These are phyloP conservation scores for Bucorvus abyssinicus DNA, from an alignment of 2,797 vertebrate genomes.

Conservation along the genomic window DNA sequence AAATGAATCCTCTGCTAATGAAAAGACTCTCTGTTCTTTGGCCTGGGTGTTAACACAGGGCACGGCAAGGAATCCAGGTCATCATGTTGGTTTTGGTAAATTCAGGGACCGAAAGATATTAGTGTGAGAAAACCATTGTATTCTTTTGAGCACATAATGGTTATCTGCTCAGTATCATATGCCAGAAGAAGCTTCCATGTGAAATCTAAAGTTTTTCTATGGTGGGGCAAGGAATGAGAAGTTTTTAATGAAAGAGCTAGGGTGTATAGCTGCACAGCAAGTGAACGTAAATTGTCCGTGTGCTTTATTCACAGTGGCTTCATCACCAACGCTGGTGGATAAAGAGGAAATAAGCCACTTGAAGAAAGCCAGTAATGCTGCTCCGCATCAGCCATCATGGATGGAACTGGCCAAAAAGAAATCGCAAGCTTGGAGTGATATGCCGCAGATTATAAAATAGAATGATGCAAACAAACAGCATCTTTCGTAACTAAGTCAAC, in stretches of 20 bases:
- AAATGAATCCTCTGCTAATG: not conserved
- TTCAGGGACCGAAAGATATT: not conserved
- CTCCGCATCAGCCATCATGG: constrained; percentile 86
- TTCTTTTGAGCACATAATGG: not conserved
- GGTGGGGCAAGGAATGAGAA: not conserved
- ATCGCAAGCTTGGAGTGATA: constrained; percentile 97
- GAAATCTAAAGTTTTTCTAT: not conserved
- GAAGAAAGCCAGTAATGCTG: constrained; percentile 76
- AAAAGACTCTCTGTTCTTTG: not conserved
- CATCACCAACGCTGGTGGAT: constrained; percentile 54
- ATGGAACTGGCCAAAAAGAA: constrained; percentile 98
- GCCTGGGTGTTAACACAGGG: not conserved
- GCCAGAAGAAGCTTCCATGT: not conserved
- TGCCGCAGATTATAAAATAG: constrained; percentile 83
- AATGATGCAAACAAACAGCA: not conserved
- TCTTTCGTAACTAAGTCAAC: not conserved
- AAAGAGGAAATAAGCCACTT: constrained; percentile 79
- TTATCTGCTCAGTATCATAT: not conserved
- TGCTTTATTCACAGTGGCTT: constrained; percentile 56
- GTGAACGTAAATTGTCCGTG: not conserved
- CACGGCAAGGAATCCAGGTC: not conserved
- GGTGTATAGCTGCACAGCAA: not conserved
- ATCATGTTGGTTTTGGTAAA: not conserved
- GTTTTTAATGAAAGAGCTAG: not conserved
- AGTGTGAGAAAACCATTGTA: not conserved